Evolutionary conservation across 1,140 invertebrate genomes (phyloP).

Genomic region (Ganaspis sp.): DNA sequence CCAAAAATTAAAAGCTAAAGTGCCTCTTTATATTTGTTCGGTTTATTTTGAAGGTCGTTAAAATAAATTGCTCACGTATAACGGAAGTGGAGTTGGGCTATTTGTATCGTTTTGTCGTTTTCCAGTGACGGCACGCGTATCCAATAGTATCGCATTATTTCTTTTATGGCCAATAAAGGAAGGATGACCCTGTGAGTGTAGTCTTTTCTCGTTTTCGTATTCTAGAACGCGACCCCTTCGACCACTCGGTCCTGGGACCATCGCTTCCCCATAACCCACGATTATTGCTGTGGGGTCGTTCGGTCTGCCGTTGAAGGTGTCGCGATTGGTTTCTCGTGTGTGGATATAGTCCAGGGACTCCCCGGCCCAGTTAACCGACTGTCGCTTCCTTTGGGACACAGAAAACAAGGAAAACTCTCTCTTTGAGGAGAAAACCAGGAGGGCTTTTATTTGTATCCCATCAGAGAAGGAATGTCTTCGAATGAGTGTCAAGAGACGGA

Average conservation of each 20-base stretch:
- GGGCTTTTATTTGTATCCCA: background rate
- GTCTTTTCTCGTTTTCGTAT: conserved; percentile 45
- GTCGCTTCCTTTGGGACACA: conserved; percentile 38
- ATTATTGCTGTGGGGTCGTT: conserved; percentile 68
- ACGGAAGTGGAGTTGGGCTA: conserved; percentile 33
- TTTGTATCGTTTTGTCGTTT: conserved; percentile 72
- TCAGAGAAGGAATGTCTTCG: conserved; percentile 29
- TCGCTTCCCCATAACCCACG: conserved; percentile 50
- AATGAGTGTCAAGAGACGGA: background rate
- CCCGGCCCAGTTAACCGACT: conserved; percentile 72
- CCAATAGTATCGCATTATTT: conserved; percentile 72
- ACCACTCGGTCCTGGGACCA: conserved; percentile 48
- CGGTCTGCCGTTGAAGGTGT: conserved; percentile 68
- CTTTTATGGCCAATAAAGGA: conserved; percentile 75
- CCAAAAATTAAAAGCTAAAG: background rate
- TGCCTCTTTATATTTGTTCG: background rate
- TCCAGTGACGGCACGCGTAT: conserved; percentile 66
- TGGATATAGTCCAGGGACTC: conserved; percentile 74
- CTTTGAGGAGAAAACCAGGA: background rate
- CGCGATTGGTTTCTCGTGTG: conserved; percentile 72
- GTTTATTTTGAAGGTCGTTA: conserved; percentile 9
- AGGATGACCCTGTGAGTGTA: conserved; percentile 58
- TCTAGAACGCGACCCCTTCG: conserved; percentile 32
- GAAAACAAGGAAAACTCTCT: conserved; percentile 31
- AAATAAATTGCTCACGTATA: conserved; percentile 29